These are phyloP conservation scores for Prionace glauca DNA, from an alignment of 2,797 vertebrate species.

Conservation along the genomic window DNA sequence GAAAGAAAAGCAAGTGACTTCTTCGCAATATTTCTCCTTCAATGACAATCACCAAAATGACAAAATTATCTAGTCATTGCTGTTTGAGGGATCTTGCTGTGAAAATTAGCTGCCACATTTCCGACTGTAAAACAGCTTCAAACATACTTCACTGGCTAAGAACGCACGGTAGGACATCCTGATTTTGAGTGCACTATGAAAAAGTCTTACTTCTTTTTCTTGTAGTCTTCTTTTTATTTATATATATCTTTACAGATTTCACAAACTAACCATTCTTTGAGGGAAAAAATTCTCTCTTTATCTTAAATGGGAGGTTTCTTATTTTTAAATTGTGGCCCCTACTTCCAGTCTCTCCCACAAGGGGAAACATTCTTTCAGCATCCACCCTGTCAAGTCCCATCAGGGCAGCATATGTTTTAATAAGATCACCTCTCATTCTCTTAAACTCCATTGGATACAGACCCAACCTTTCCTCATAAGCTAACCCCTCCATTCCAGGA, in stretches of 20 bases:
- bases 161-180: background rate
- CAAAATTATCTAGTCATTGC: background rate
- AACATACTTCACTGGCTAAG: background rate
- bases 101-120: background rate
- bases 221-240: too few species aligned
- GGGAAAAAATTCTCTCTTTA: too few species aligned
- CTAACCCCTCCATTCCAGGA: background rate
- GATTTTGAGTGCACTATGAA: background rate
- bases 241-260: background rate
- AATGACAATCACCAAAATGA: background rate
- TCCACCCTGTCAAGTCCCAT: too few species aligned
- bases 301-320: too few species aligned
- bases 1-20: background rate
- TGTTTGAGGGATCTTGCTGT: background rate
- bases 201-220: background rate
- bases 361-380: too few species aligned
- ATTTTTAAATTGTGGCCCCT: too few species aligned
- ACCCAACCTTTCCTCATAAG: too few species aligned
- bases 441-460: background rate
- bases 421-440: background rate
- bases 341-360: too few species aligned
- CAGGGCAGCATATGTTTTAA: background rate
- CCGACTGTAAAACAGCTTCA: too few species aligned
- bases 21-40: background rate
- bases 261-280: too few species aligned